Base-by-base conservation (phyloP, 1,140 invertebrate genomes). In the Dendrolimus punctatus region DNA sequence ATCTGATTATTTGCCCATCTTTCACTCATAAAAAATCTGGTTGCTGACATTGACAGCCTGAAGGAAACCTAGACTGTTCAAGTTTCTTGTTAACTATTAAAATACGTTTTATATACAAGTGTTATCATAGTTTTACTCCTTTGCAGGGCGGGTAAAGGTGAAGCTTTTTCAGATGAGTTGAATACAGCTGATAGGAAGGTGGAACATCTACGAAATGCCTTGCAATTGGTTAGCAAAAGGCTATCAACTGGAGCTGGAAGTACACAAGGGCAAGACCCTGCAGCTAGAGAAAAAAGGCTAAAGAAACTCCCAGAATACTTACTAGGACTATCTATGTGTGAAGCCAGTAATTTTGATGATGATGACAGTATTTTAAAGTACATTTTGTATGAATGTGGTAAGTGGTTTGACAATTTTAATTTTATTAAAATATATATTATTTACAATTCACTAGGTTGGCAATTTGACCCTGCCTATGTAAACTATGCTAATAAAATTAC, bases 131-230 rank as follows among this genome's bases (percentile, higher is more conserved):
- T 39, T 39, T 57, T 54, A 39, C 43, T 46, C 65, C 10, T 63
- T 65, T 58, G 50, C 48, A 97, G 95, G 88, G 93, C 94, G 75
- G 95, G 95, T 62, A 96, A 95, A 83, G 94, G 93, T 49, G 96
- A 97, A 82, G 92, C 93, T 4, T 81, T 96, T 7, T 94, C 93
- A 45, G 95, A 96, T 87, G 96, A 98, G 85, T 88, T 98, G 46
- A 92, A 94, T 78, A 91, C 90, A 55, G 94, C 95, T 39, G 96
- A 98, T 67, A 93, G 93, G 64, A 92, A 94, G 82, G 95, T 98
- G 5, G 96, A 98, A 55, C 91, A 94, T 64, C 92, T 98, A 36
- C 91, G 92, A 66, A 90, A 91, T 78, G 93, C 93, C 37, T 80
- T 94, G 48, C 89, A 91, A 54, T 89, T 91, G 79, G 90, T 92